A percentile compares a stretch with the other conserved stretches of the same genome.
These are phyloP conservation scores for Fratercula arctica DNA, from an alignment of 2,797 vertebrate genomes.

Conservation along the genomic window DNA sequence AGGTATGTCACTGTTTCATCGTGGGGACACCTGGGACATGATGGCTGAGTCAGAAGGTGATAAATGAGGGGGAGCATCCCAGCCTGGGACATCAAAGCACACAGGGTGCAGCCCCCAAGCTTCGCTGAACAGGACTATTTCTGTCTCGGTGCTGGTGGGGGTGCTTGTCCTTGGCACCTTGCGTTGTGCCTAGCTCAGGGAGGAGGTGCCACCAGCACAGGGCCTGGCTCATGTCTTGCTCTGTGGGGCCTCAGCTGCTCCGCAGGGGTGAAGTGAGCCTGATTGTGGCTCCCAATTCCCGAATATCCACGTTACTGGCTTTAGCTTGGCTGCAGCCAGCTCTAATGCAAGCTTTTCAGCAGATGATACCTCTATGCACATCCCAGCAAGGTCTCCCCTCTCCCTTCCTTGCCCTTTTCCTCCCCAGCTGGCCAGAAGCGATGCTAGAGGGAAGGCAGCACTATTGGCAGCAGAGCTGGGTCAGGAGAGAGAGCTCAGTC, in stretches of 20 bases:
- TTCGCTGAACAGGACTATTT: not conserved
- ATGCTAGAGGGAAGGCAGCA: not conserved
- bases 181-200: not conserved
- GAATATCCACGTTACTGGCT: not conserved
- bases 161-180: not conserved
- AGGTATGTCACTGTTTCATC: slow-evolving; percentile 52
- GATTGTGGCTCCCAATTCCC: not conserved
- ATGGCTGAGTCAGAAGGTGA: not conserved
- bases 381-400: not conserved
- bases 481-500: not conserved
- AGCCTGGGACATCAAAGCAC: not conserved
- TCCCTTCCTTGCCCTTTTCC: not conserved
- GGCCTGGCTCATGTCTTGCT: not conserved
- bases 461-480: not conserved
- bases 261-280: not conserved
- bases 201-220: not conserved
- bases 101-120: not conserved
- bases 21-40: slow-evolving; percentile 23
- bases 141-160: rapidly evolving
- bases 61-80: not conserved
- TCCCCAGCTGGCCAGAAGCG: not conserved
- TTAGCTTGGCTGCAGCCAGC: not conserved
- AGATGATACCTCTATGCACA: not conserved
- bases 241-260: not conserved
- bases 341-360: not conserved